A percentile compares a stretch with the other conserved stretches of the same genome.
Conservation (phyloP, 2,113 vertebrate genomes). For the Todiramphus saurophagus region DNA sequence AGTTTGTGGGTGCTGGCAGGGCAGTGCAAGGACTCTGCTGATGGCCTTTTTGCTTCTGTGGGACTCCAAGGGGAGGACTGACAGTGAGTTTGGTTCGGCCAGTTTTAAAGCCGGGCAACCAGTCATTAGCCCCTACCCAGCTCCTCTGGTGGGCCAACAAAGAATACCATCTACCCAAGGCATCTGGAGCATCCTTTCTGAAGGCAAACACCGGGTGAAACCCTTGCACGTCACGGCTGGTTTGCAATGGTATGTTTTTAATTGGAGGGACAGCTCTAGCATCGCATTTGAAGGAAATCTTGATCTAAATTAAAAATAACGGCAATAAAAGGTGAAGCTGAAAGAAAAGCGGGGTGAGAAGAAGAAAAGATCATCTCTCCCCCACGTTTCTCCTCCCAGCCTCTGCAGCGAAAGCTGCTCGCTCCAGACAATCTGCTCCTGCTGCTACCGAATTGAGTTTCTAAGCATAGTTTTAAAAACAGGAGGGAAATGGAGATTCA, state of each 20-base stretch:
- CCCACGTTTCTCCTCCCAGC: neutral
- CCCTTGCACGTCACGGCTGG: too few relatives aligned
- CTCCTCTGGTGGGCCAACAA: neutral
- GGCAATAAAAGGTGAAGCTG: neutral
- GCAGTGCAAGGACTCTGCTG: neutral
- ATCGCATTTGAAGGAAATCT: neutral
- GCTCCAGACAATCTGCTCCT: neutral
- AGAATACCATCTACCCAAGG: neutral
- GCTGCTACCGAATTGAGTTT: neutral
- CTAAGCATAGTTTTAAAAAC: neutral
- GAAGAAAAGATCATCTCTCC: neutral
- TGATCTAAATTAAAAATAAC: neutral
- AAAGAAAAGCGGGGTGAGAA: neutral
- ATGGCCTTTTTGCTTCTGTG: neutral
- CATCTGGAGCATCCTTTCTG: neutral
- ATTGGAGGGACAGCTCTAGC: neutral
- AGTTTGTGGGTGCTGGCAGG: neutral
- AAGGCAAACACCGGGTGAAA: neutral
- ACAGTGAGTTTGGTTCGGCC: neutral
- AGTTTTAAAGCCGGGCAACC: neutral
- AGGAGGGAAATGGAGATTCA: neutral
- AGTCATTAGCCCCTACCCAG: fast-evolving
- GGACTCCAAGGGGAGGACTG: neutral
- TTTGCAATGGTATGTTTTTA: neutral
- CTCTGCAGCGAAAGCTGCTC: neutral